Base-by-base conservation (phyloP, 2,888 invertebrate genomes). In the Leuctra nigra region DNA sequence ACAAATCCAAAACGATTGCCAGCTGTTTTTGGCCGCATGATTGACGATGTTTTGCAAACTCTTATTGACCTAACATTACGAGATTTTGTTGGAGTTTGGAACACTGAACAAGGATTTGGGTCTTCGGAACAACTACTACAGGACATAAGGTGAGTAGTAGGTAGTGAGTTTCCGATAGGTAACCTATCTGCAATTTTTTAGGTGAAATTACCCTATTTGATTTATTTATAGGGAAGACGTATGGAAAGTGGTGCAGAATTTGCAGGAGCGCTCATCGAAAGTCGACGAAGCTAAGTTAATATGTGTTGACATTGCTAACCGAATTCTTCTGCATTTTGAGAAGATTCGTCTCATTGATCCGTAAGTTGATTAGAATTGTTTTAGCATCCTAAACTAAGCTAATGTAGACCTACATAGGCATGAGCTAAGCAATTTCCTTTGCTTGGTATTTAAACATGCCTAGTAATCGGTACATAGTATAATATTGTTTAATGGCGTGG, bases 271-370 rank as follows among this genome's bases (percentile, higher is more conserved):
- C 63, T 73, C 90, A 36, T 75, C 80, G 6, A 80, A 83, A 66
- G 79, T 93, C 39, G 91, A 93, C 74, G 83, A 86, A 58, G 85
- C 91, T 53, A 88, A 87, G 71, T 75, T 93, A 55, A 79, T 92
- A 56, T 90, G 91, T 2, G 84, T 82, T 67, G 91, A 88, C 69
- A 84, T 92, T 77, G 84, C 91, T 1, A 82, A 81, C 60, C 86
- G 83, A 69, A 82, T 92, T 24, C 87, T 89, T 11, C 80, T 82
- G 59, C 93, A 94, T 77, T 87, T 93, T 74, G 90, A 90, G 68
- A 85, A 86, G 67, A 88, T 92, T 59, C 77, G 90, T 63, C 82
- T 86, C 67, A 84, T 88, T 9, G 84, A 83, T 68, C 82, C 82
- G 87, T 88, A 75, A 82, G 86, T 81, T 65, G 20, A 47, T 20